phyloP scores from a whole-genome alignment of 1,140 invertebrate genomes.

The Drosophila kepulauana region DNA sequence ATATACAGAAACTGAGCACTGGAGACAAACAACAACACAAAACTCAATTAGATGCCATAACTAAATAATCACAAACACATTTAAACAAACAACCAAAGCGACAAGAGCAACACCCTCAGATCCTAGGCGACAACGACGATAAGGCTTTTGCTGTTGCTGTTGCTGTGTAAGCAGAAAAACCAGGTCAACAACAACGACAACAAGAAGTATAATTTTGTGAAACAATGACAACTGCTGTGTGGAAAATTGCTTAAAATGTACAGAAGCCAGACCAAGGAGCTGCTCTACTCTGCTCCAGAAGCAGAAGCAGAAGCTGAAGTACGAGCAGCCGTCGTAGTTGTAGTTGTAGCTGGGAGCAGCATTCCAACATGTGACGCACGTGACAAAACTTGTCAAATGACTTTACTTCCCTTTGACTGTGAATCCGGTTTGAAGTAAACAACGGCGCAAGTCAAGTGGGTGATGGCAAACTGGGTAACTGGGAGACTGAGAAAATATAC shows the following conservation, averaged over 20 bases:
- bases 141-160: conserved; percentile 1
- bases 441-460: conserved; percentile 29
- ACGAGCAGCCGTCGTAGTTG: background rate
- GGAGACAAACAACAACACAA: conserved; percentile 57
- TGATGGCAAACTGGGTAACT: background rate
- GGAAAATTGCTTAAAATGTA: conserved; percentile 74
- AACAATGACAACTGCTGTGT: conserved; percentile 65
- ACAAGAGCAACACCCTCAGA: conserved; percentile 41
- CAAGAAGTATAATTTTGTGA: conserved; percentile 46
- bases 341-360: conserved; percentile 20
- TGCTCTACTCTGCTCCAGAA: background rate
- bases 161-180: conserved; percentile 51
- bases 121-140: conserved; percentile 44
- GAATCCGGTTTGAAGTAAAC: conserved; percentile 63
- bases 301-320: background rate
- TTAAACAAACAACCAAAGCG: conserved; percentile 67
- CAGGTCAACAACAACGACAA: conserved; percentile 63
- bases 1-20: conserved; percentile 6
- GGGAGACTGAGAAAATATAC: conserved; percentile 1
- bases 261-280: conserved; percentile 48
- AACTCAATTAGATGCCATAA: conserved; percentile 83
- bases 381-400: conserved; percentile 83
- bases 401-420: conserved; percentile 71
- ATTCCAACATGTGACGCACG: conserved; percentile 82
- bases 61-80: conserved; percentile 84